Evolutionary conservation across 2,113 vertebrate species (phyloP).

Genomic region (Morphnarchus princeps): DNA sequence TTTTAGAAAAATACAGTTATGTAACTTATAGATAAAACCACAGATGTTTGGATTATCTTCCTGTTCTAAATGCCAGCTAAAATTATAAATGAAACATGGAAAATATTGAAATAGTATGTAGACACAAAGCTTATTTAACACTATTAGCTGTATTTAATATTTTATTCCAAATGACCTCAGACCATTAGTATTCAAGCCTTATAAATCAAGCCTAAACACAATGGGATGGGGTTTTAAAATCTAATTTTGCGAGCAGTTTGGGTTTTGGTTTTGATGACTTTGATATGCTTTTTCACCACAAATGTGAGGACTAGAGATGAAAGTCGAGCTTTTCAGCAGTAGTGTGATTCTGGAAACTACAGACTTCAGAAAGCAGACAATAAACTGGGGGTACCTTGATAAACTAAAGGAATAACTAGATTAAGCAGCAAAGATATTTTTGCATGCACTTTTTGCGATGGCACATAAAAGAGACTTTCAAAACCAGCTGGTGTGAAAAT

Average conservation of each 20-base stretch:
- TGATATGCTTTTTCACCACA: not conserved
- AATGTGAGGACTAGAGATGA: not conserved
- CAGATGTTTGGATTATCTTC: not conserved
- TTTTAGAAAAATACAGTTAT: not conserved
- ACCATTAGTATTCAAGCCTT: not conserved
- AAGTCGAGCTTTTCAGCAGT: not conserved
- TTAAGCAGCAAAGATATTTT: not conserved
- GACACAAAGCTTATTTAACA: not conserved
- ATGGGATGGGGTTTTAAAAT: not conserved
- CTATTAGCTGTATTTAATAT: not conserved
- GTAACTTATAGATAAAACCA: not conserved
- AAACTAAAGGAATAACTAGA: not conserved
- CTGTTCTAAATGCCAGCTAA: not conserved
- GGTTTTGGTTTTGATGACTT: not conserved
- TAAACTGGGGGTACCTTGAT: not conserved
- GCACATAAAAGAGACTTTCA: not conserved
- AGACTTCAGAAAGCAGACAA: not conserved
- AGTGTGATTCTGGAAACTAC: not conserved
- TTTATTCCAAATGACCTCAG: not conserved
- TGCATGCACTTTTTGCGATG: not conserved
- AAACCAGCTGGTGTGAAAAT: not conserved
- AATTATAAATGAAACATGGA: not conserved
- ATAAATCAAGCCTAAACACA: not conserved
- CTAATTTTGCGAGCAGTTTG: not conserved
- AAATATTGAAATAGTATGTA: not conserved